Evolutionary conservation across 2,113 vertebrate genomes (phyloP).

Genomic region (Emydura subglobosa): DNA sequence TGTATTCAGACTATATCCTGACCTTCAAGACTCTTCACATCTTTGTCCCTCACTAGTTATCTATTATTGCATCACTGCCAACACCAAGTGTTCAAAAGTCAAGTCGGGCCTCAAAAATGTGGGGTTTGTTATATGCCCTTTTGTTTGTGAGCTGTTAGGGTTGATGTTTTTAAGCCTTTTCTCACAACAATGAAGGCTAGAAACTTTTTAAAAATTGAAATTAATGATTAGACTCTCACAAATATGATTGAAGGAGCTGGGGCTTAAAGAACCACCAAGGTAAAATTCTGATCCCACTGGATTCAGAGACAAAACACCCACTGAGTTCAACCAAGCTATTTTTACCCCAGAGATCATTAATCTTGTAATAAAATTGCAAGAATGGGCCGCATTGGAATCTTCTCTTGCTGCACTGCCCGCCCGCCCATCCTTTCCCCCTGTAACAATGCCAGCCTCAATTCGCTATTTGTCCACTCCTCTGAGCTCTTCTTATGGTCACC

Average conservation of each 20-base stretch:
- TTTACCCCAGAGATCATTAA: background rate
- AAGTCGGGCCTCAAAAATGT: background rate
- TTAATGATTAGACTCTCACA: no score
- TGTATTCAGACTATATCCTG: background rate
- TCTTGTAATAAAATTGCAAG: background rate
- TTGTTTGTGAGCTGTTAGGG: no score
- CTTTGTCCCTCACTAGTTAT: background rate
- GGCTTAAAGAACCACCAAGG: background rate
- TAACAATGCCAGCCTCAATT: background rate
- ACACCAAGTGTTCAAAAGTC: background rate
- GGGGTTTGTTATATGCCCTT: background rate
- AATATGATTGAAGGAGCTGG: rapidly evolving
- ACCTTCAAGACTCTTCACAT: background rate
- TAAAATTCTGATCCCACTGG: background rate
- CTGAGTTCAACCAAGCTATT: background rate
- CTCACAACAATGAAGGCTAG: background rate
- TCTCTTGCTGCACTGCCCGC: background rate
- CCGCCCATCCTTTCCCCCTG: background rate
- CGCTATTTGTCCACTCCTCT: background rate
- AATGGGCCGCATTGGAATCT: rapidly evolving
- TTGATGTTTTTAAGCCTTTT: background rate
- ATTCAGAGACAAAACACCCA: background rate
- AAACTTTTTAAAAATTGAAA: no score
- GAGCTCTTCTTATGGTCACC: background rate
- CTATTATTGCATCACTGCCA: background rate